Evolutionary conservation across 2,113 vertebrate species (phyloP), one percentile per base, ranked within the genome.

Genomic region (Piaya cayana): DNA sequence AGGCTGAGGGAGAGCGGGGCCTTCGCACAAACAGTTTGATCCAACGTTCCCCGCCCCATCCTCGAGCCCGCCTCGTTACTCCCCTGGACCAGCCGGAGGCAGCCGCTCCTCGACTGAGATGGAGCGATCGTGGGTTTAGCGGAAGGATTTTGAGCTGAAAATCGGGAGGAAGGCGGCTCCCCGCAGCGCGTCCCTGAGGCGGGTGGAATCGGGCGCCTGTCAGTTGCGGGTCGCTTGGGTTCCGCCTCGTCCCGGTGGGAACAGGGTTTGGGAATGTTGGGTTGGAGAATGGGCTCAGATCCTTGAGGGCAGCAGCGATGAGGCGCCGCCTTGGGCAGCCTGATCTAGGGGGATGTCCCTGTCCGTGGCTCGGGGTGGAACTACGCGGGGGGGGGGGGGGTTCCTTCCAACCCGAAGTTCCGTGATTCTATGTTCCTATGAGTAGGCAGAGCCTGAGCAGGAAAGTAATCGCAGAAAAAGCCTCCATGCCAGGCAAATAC

Each of bases 171-270:
- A 29, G 16, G 16, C 11, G 32, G n/a, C 29, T 12, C 39, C 39
- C 39, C 39, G 9, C 39, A 9, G 12, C 39, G 39, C 39, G 39
- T 39, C 12, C 39, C 20, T 70, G 32, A 11, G 21, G 2, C 36
- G 67, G 30, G 16, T 8, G 21, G 10, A 18, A 49, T 60, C 5
- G 8, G 29, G 62, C 50, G 15, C 14, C 13, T 92, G 45, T 34
- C 60, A 36, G 13, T 52, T 90, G 68, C 63, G 18, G 21, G 9
- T 62, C 22, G 3, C 45, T 74, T 36, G 81, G 19, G 36, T 64
- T 86, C 81, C 25, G 13, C 25, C 8, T 62, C 3, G 0, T 22
- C 3, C 1, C 0, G 3, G 20, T 32, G 29, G 50, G 45, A n/a
- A 7, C 65, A 56, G 42, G 59, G n/a, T 77, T 62, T 52, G 10